Evolutionary conservation across 2,113 vertebrate genomes (phyloP).

Genomic region (Dipodomys stephensi): DNA sequence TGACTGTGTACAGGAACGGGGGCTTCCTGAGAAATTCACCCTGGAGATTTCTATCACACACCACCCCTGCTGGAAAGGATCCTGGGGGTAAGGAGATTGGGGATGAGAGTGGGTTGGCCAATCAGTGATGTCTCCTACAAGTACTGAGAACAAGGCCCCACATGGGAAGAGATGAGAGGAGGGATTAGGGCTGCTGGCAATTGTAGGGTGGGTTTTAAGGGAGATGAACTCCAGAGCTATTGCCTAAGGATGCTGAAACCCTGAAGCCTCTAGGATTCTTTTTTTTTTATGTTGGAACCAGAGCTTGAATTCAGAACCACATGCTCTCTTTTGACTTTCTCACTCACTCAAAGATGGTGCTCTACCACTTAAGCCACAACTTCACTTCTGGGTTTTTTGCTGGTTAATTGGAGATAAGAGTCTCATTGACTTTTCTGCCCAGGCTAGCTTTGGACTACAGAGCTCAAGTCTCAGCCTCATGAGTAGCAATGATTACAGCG

Average conservation of each 20-base stretch:
- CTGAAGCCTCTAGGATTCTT: background rate
- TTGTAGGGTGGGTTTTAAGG: background rate
- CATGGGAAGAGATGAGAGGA: background rate
- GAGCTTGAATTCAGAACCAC: background rate
- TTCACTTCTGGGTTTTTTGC: too few species aligned
- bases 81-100: fast-evolving
- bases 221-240: background rate
- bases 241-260: background rate
- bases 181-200: background rate
- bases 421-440: too few species aligned
- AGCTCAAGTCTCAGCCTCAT: too few species aligned
- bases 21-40: background rate
- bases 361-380: too few species aligned
- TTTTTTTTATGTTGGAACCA: too few species aligned
- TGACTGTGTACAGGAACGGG: background rate
- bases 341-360: too few species aligned
- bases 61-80: background rate
- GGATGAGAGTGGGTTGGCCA: background rate
- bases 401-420: too few species aligned
- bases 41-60: background rate
- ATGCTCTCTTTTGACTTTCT: too few species aligned
- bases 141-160: background rate
- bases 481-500: too few species aligned
- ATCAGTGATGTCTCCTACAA: background rate
- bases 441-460: too few species aligned